Evolutionary conservation across 37 sponge, comb jelly and placozoan genomes (phyloP).

Genomic region (Crambe crambe): DNA sequence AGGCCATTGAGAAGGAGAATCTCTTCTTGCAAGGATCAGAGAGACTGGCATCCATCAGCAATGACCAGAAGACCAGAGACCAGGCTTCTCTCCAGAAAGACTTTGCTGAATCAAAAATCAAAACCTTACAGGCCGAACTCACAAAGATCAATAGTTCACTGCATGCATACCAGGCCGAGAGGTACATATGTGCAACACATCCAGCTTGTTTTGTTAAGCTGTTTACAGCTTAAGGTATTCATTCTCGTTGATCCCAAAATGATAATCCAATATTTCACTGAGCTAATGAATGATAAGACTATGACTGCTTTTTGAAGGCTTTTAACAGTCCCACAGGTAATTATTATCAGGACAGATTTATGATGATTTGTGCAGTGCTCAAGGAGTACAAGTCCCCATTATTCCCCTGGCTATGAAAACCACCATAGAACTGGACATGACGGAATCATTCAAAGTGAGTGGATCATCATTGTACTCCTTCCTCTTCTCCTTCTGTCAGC

Average conservation of each 20-base stretch:
- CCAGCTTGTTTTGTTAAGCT: too few relatives aligned
- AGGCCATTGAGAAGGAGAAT: constrained; percentile 56
- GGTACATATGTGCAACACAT: constrained; percentile 30
- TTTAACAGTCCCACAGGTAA: too few relatives aligned
- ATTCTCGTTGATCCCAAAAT: too few relatives aligned
- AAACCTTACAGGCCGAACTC: constrained; percentile 51
- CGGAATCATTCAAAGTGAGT: constrained; percentile 36
- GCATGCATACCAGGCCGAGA: constrained; percentile 58
- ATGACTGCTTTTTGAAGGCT: too few relatives aligned
- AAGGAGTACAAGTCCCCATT: constrained; percentile 38
- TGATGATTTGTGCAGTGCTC: constrained; percentile 7
- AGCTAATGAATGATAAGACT: not conserved
- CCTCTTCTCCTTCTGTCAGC: not conserved
- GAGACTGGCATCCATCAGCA: constrained; percentile 19
- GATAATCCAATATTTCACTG: not conserved
- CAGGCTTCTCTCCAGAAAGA: constrained; percentile 38
- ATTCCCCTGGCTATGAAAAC: constrained; percentile 64
- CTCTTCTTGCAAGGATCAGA: constrained; percentile 43
- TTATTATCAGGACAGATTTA: too few relatives aligned
- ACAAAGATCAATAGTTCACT: constrained; percentile 67
- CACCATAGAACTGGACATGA: constrained; percentile 34
- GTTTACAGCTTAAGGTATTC: too few relatives aligned
- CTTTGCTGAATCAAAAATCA: constrained; percentile 63
- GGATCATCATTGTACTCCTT: not conserved
- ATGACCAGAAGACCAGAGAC: constrained; percentile 36